Conservation (phyloP, 2,797 vertebrate genomes). For the Molossus molossus region DNA sequence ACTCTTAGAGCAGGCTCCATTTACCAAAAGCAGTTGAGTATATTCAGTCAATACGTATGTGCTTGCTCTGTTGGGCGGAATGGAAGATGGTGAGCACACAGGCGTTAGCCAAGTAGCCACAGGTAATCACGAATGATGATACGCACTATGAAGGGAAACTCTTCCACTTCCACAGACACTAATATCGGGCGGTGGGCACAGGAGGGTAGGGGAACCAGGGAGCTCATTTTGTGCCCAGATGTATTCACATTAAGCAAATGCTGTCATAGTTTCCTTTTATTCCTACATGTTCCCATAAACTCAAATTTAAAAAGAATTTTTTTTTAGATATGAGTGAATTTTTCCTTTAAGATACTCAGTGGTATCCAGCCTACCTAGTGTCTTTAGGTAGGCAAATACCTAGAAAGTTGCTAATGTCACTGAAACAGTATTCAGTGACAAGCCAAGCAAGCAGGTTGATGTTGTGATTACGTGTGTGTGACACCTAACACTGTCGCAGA, state of each 20-base stretch:
- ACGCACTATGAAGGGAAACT: neutral
- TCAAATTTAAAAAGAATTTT: slow-evolving; percentile 12
- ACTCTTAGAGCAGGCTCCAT: neutral
- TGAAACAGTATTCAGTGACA: neutral
- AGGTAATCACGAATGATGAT: neutral
- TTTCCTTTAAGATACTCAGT: neutral
- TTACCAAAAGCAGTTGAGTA: neutral
- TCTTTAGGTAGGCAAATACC: neutral
- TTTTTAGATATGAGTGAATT: neutral
- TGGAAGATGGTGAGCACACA: neutral
- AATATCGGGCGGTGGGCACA: fast-evolving
- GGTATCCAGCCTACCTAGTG: neutral
- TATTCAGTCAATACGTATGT: neutral
- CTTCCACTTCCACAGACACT: neutral
- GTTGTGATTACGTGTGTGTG: neutral
- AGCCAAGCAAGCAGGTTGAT: neutral
- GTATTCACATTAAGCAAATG: neutral
- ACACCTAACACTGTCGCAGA: neutral
- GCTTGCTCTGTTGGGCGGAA: neutral
- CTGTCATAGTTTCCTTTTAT: neutral
- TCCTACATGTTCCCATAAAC: neutral
- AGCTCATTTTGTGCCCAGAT: neutral
- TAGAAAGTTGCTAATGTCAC: neutral
- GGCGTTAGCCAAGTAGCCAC: too few species aligned
- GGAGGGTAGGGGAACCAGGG: neutral